Conservation (phyloP, 2,888 invertebrate species). For the Pandemis heparana region DNA sequence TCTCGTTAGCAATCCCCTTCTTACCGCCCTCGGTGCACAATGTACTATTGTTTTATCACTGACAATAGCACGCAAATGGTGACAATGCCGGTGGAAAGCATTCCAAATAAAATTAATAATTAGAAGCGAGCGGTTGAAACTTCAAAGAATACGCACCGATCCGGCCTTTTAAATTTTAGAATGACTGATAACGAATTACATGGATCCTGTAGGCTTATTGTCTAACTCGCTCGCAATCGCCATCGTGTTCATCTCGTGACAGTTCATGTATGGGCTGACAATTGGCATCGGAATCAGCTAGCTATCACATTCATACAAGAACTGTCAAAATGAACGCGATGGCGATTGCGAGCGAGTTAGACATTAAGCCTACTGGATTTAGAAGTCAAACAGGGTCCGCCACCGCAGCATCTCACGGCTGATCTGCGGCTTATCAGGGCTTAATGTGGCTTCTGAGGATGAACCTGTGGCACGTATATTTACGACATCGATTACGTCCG, state of each 20-base stretch:
- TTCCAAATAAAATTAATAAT: background rate
- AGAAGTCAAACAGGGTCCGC: constrained; percentile 54
- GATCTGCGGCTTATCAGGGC: constrained; percentile 68
- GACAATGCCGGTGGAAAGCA: background rate
- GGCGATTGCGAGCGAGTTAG: no score
- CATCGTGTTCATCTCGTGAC: no score
- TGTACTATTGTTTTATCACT: no score
- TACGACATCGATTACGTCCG: constrained; percentile 68
- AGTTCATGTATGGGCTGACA: no score
- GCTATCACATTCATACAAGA: no score
- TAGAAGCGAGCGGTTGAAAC: background rate
- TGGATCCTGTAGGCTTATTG: no score
- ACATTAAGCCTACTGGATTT: no score
- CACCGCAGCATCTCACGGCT: constrained; percentile 7
- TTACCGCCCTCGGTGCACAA: no score
- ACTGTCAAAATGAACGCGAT: no score
- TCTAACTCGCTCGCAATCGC: no score
- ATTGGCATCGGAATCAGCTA: no score
- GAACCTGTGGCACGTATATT: constrained; percentile 77
- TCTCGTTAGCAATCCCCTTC: no score
- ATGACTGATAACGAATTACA: background rate
- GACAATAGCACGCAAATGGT: background rate
- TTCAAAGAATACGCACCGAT: background rate
- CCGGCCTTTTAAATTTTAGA: background rate
- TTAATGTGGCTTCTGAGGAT: constrained; percentile 63